A percentile compares a stretch with the other conserved stretches of the same genome.
phyloP scores from a whole-genome alignment of 2,888 invertebrate genomes.

The Sesia bembeciformis region DNA sequence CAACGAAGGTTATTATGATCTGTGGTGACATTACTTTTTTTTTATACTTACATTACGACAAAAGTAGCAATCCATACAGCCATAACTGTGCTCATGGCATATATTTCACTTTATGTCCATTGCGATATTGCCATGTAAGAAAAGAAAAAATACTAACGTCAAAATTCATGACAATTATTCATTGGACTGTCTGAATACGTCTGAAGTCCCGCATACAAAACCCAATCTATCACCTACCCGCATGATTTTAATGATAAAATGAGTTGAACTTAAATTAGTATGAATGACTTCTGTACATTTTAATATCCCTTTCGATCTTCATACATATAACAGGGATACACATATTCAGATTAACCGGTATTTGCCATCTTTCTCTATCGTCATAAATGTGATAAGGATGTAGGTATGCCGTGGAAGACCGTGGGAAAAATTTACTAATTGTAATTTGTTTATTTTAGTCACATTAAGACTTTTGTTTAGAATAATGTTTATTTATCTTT shows the following conservation, averaged over 20 bases:
- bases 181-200: too few species aligned
- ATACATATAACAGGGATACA: constrained; percentile 7
- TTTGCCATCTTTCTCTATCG: background rate
- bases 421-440: constrained; percentile 3
- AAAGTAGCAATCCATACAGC: too few species aligned
- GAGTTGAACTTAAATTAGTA: constrained; percentile 33
- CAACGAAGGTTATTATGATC: too few species aligned
- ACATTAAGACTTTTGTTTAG: constrained; percentile 12
- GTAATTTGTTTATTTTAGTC: constrained; percentile 4
- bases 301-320: background rate
- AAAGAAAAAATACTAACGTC: too few species aligned
- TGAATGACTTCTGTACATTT: constrained; percentile 17
- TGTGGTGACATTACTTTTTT: too few species aligned
- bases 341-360: constrained; percentile 13
- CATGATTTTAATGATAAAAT: constrained; percentile 21
- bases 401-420: background rate
- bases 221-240: constrained; percentile 1
- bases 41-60: too few species aligned
- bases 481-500: constrained; percentile 1
- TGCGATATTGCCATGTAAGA: too few species aligned
- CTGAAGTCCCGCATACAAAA: background rate
- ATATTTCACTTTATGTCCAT: too few species aligned
- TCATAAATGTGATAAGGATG: background rate
- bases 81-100: too few species aligned
- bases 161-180: too few species aligned